Conservation (phyloP, 2,797 vertebrate species). For the Micrastur ruficollis region DNA sequence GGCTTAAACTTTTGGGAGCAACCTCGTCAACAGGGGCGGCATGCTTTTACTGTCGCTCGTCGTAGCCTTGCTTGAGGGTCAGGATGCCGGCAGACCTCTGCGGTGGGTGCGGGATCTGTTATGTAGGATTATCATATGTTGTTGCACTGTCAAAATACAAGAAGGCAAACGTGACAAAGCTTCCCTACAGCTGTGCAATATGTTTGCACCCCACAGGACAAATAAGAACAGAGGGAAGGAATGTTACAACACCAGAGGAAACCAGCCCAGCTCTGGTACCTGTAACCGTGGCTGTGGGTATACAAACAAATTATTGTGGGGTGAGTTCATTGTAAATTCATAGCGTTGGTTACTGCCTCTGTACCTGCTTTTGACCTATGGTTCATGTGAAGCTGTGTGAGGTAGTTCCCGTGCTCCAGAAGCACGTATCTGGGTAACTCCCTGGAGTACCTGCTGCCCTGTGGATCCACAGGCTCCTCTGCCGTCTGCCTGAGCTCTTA, state of each 20-base stretch:
- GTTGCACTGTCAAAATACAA: background rate
- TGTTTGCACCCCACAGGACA: background rate
- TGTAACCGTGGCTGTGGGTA: background rate
- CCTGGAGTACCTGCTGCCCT: background rate
- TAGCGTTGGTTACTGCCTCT: background rate
- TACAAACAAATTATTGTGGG: background rate
- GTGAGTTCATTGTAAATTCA: background rate
- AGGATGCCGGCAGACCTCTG: background rate
- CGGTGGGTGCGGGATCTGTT: background rate
- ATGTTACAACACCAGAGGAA: background rate
- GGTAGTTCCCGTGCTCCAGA: background rate
- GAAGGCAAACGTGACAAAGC: background rate
- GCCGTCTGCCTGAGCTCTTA: background rate
- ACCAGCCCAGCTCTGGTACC: background rate
- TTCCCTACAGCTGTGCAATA: background rate
- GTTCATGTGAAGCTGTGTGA: background rate
- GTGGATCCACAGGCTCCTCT: background rate
- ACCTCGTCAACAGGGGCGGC: rapidly evolving
- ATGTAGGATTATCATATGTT: background rate
- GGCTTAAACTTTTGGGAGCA: background rate
- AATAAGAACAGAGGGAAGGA: background rate
- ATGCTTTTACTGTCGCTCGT: background rate
- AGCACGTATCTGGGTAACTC: background rate
- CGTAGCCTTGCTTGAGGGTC: too few relatives aligned
- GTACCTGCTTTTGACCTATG: background rate